phyloP scores from a whole-genome alignment of 2,797 vertebrate species.

The Scolopax rusticola region DNA sequence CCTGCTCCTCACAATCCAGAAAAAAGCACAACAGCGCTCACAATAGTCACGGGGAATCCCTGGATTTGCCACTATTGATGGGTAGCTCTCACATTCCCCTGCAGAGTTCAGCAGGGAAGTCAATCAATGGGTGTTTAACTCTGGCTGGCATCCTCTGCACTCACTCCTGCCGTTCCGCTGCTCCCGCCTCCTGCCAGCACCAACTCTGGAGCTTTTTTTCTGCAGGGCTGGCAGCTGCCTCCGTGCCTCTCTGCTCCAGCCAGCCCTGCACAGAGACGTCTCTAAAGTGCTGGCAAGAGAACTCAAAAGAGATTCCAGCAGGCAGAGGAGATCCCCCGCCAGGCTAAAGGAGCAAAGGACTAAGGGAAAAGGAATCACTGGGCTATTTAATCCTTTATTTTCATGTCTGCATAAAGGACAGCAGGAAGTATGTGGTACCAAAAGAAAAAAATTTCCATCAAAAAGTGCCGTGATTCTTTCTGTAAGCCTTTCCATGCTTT shows the following conservation, averaged over 20 bases:
- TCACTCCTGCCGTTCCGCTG: neutral
- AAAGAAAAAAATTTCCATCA: slow-evolving; percentile 46
- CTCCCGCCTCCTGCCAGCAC: slow-evolving; percentile 41
- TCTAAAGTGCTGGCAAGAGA: slow-evolving; percentile 56
- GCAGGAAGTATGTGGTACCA: slow-evolving; percentile 29
- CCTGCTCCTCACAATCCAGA: neutral
- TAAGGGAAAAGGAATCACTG: slow-evolving; percentile 31
- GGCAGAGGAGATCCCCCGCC: slow-evolving; percentile 37
- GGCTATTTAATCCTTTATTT: slow-evolving; percentile 54
- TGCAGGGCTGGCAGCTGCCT: slow-evolving; percentile 60
- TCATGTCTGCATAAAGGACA: slow-evolving; percentile 43
- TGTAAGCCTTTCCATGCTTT: neutral
- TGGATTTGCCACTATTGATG: neutral
- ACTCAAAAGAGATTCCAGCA: slow-evolving; percentile 45
- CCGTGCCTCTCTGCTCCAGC: slow-evolving; percentile 18
- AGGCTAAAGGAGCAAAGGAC: slow-evolving; percentile 37
- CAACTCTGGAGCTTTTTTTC: slow-evolving; percentile 48
- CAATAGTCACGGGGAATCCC: neutral
- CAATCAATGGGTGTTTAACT: slow-evolving; percentile 47
- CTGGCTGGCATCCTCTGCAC: slow-evolving; percentile 28
- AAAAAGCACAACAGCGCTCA: neutral
- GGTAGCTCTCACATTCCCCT: neutral
- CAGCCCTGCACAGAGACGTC: neutral
- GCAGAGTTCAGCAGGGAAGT: neutral
- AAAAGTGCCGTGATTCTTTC: slow-evolving; percentile 14